Evolutionary conservation across 2,113 vertebrate species (phyloP), one percentile per base, ranked within the genome.

Genomic region (Thalassarche chlororhynchos): DNA sequence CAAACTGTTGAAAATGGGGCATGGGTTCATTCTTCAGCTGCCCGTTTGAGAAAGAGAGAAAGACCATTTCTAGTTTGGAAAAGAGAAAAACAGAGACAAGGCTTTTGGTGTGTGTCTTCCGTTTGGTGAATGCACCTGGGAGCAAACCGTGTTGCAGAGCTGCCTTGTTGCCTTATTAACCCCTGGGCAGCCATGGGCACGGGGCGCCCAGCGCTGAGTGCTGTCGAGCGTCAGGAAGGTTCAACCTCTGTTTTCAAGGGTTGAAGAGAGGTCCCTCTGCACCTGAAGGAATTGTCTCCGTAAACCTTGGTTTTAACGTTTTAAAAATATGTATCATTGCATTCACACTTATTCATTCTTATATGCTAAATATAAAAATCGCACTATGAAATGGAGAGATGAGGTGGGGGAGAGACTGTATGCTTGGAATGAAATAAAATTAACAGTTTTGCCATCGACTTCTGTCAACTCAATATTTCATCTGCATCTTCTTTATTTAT

Each of bases 1-100:
- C 72, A 88, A 96, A 88, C 71, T 93, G 81, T 94, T 97, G 90
- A 88, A 96, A 97, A 91, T 85, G 80, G 62, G 76, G 29, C 69
- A 93, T 0, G 0, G 47, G 71, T 90, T 94, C 25, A 20, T 91
- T 93, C 64, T 70, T 96, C 62, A 80, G 58, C 47, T 79, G 64
- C 71, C 52, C 8, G 3, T 70, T 88, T 0, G 0, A 80, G 46
- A 84, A 78, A 40, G 34, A 74, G 40, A 83, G 58, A 76, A 54
- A 49, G 34, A 54, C 23, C 52, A 9, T 32, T 60, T 90, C 26
- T 62, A 38, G 79, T 86, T 87, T 68, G 47, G 62, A 92, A 85
- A 84, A 93, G 36, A 89, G 58, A 11, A 55, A 44, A 83, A 61
- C 5, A 72, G 71, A 60, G 52, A n/a, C 4, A 42, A 70, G 74